Evolutionary conservation across 2,113 vertebrate species (phyloP), one percentile per base, ranked within the genome.

Genomic region (Oryzias celebensis): DNA sequence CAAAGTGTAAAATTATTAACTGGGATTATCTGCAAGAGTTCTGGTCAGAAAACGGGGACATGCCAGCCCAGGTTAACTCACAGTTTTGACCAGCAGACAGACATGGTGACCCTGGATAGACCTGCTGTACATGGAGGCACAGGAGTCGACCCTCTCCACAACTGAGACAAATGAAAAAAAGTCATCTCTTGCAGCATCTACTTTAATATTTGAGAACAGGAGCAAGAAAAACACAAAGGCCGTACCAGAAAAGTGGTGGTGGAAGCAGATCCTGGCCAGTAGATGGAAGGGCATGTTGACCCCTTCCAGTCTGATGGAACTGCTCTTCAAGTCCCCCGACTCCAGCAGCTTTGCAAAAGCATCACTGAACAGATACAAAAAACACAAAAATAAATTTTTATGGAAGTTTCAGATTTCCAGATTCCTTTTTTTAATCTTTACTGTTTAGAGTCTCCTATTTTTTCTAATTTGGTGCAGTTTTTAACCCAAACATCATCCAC

Each of bases 101-200:
- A 98, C 90, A 0, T 98, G 97, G 84, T 99, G 96, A 86, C 96
- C 97, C 91, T 99, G 97, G 91, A 99, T 94, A 57, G 97, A 98
- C 80, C 96, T 93, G 88, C 97, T 98, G 90, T 99, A 99, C 96
- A 99, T 95, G 45, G 97, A 99, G 49, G 97, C 94, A 36, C 97
- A 99, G 45, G 94, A 96, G 78, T 97, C 92, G 57, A 98, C 94
- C 8, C 95, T 92, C 80, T 99, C 97, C 86, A 99, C 96, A 76
- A 99, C 97, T 99, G n/a, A 7, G 20, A 20, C n/a, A 1, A 48
- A 48, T 12, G 12, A 20, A 48, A n/a, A 48, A 20, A 4, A 48
- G n/a, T 18, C 2, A 36, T 36, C 36, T 2, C 7, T 36, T 10
- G 8, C 36, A 8, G 36, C 36, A 36, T 36, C 26, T 28, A 28